Percentiles rank a stretch among this genome's conserved stretches.
These are phyloP conservation scores for Myotis planiceps DNA, from an alignment of 2,797 vertebrate genomes.

Conservation along the genomic window DNA sequence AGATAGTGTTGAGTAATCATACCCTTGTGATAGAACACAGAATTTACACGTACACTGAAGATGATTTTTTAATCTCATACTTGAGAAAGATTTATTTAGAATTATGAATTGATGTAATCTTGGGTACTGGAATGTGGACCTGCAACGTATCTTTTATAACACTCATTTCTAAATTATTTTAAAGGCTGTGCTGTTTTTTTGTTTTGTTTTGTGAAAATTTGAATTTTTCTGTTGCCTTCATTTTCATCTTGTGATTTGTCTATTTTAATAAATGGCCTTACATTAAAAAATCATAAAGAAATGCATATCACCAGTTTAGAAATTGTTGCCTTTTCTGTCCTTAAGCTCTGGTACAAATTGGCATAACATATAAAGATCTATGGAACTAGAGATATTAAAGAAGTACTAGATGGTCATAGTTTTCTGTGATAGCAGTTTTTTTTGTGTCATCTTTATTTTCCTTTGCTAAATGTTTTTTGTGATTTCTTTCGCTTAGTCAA, in stretches of 20 bases:
- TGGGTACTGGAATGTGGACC: constrained; percentile 71
- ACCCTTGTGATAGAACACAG: constrained; percentile 67
- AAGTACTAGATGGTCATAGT: constrained; percentile 49
- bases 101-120: constrained; percentile 59
- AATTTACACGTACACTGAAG: constrained; percentile 73
- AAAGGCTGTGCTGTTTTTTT: constrained; percentile 63
- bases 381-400: constrained; percentile 44
- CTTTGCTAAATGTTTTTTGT: constrained; percentile 46
- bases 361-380: constrained; percentile 13
- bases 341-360: constrained; percentile 71
- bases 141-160: constrained; percentile 70
- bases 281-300: constrained; percentile 65
- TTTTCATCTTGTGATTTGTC: constrained; percentile 67
- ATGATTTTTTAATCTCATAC: constrained; percentile 54
- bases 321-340: constrained; percentile 69
- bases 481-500: constrained; percentile 34
- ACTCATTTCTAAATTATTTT: constrained; percentile 76
- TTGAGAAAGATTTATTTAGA: constrained; percentile 46
- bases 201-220: constrained; percentile 48
- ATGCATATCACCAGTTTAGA: constrained; percentile 50
- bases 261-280: constrained; percentile 78
- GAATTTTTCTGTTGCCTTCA: constrained; percentile 67
- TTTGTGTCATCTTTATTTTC: constrained; percentile 23
- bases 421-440: constrained; percentile 39
- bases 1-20: constrained; percentile 48